These are phyloP conservation scores for Drosophila mayri DNA, from an alignment of 1,140 invertebrate species.

Conservation along the genomic window DNA sequence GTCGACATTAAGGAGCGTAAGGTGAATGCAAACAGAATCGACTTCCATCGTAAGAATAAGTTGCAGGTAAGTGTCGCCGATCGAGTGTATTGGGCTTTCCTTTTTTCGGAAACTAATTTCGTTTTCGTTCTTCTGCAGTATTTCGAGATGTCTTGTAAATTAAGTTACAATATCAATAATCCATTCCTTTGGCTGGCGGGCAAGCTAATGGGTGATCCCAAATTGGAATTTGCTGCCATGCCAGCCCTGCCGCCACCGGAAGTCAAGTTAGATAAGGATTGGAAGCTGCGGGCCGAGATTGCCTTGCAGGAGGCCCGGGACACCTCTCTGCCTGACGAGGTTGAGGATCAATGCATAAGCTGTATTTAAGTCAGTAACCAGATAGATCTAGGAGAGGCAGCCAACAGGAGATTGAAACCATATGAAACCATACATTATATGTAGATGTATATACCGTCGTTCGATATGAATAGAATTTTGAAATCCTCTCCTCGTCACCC, in stretches of 20 bases:
- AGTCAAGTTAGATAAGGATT: neutral
- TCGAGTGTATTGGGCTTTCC: neutral
- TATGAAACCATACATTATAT: neutral
- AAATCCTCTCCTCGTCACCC: neutral
- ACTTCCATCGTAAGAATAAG: conserved; percentile 99
- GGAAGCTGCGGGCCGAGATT: neutral
- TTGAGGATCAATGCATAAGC: neutral
- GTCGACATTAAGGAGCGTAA: conserved; percentile 99
- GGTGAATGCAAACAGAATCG: conserved; percentile 99
- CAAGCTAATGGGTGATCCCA: neutral
- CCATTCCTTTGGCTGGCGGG: neutral
- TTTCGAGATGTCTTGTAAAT: neutral
- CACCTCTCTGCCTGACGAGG: neutral
- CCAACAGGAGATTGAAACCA: neutral
- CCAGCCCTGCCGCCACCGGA: neutral
- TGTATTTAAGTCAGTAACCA: neutral
- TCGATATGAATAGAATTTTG: neutral
- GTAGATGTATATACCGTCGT: neutral
- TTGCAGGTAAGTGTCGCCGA: conserved; percentile 91
- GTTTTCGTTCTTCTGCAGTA: conserved; percentile 71
- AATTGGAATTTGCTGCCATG: neutral
- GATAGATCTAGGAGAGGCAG: neutral
- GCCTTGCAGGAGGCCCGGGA: neutral
- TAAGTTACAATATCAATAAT: neutral
- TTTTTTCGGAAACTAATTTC: neutral